phyloP scores from a whole-genome alignment of 2,113 vertebrate genomes.

The Pterocles orientalis region DNA sequence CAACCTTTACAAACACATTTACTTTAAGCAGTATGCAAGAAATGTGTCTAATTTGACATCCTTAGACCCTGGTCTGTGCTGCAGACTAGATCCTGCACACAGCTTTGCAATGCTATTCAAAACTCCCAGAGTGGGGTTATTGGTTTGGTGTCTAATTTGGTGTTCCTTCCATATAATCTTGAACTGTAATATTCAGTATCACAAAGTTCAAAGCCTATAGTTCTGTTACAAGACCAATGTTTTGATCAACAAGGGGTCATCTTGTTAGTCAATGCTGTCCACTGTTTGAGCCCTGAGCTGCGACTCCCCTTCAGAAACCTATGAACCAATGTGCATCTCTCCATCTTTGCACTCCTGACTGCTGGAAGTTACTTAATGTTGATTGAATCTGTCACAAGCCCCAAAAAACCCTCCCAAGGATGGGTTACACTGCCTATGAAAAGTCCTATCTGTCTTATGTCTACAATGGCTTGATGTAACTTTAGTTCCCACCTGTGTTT shows the following conservation, averaged over 20 bases:
- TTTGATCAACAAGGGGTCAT: not conserved
- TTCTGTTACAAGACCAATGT: not conserved
- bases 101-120: not conserved
- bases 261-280: not conserved
- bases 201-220: not conserved
- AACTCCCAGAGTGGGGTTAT: not conserved
- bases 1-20: not conserved
- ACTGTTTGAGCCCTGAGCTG: not conserved
- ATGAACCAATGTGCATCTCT: not conserved
- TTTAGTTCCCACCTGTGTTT: not conserved
- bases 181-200: not conserved
- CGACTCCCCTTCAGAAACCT: not conserved
- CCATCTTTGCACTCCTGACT: not conserved
- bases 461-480: not conserved
- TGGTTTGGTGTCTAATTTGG: not conserved
- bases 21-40: not conserved
- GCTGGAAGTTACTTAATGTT: not conserved
- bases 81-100: not conserved
- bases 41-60: not conserved
- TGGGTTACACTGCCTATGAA: not conserved
- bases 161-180: not conserved
- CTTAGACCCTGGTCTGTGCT: not conserved
- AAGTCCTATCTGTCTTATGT: not conserved
- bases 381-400: not conserved
- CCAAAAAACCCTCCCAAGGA: not conserved